Conservation (phyloP, 2,113 vertebrate species). For the Hypomesus transpacificus region DNA sequence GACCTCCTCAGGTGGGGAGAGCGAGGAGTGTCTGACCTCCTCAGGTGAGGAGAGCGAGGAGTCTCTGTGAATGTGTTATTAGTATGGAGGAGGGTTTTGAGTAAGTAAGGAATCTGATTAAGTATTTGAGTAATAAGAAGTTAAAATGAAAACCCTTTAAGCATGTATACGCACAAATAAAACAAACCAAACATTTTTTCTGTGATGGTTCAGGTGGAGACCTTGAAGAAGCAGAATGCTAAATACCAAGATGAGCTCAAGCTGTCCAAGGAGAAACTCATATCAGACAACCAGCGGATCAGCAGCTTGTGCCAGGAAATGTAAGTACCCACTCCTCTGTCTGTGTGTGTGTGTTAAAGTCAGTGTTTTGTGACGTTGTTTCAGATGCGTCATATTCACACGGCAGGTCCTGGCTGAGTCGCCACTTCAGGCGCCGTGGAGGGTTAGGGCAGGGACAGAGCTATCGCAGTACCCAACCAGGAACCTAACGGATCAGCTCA, state of each 20-base stretch:
- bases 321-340: constrained; percentile 67
- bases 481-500: background rate
- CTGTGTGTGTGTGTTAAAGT: background rate
- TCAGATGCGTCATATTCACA: no score
- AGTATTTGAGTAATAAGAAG: no score
- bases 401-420: no score
- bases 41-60: no score
- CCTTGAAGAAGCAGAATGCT: constrained; percentile 79
- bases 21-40: no score
- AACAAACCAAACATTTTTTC: background rate
- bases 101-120: no score
- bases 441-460: background rate
- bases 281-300: constrained; percentile 76
- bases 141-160: no score
- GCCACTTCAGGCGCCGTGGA: no score
- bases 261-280: constrained; percentile 80
- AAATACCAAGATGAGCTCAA: constrained; percentile 80
- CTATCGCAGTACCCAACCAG: background rate
- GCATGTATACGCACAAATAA: no score
- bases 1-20: no score
- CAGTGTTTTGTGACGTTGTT: background rate
- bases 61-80: no score
- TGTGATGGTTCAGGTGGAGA: constrained; percentile 73
- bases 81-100: no score
- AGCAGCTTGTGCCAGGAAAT: constrained; percentile 82